A percentile compares a stretch with the other conserved stretches of the same genome.
These are phyloP conservation scores for Oryzias dopingdopingensis DNA, from an alignment of 2,797 vertebrate species.

Conservation along the genomic window DNA sequence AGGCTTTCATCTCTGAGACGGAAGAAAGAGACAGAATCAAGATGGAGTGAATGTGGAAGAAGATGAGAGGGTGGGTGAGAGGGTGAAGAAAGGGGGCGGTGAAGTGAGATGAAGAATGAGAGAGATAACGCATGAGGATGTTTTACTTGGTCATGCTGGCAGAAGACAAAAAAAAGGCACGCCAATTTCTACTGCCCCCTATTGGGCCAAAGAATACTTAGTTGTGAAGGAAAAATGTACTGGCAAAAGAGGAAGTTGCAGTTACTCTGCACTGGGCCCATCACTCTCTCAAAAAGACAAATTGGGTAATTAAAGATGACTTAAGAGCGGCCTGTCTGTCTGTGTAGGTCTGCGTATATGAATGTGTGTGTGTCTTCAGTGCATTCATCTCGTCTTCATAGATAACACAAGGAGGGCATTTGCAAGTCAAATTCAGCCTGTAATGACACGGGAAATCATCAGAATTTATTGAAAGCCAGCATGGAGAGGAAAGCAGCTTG, in stretches of 20 bases:
- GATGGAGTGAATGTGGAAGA: conserved; percentile 66
- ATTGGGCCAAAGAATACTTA: conserved; percentile 66
- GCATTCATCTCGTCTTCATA: conserved; percentile 52
- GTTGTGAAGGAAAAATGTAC: conserved; percentile 48
- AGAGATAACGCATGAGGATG: conserved; percentile 72
- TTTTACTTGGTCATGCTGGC: conserved; percentile 72
- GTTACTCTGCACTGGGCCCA: conserved; percentile 22
- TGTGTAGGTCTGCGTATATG: conserved; percentile 50
- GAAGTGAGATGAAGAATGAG: conserved; percentile 61
- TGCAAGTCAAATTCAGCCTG: conserved; percentile 71
- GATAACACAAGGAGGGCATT: conserved; percentile 60
- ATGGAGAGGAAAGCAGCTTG: conserved; percentile 54
- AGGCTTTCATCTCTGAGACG: conserved; percentile 79
- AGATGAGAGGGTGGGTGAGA: conserved; percentile 57
- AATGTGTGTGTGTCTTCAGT: conserved; percentile 29
- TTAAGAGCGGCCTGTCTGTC: conserved; percentile 48
- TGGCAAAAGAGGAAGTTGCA: conserved; percentile 35
- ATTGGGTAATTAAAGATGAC: conserved; percentile 71
- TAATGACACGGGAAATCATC: conserved; percentile 72
- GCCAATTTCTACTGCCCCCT: conserved; percentile 65
- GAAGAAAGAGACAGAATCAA: conserved; percentile 63
- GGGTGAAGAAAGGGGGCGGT: conserved; percentile 34
- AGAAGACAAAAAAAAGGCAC: conserved; percentile 65
- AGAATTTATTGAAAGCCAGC: conserved; percentile 65
- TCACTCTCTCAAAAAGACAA: conserved; percentile 49